A percentile compares a stretch with the other conserved stretches of the same genome.
Evolutionary conservation across 1,140 invertebrate species (phyloP).

Genomic region (Venustaconcha ellipsiformis): DNA sequence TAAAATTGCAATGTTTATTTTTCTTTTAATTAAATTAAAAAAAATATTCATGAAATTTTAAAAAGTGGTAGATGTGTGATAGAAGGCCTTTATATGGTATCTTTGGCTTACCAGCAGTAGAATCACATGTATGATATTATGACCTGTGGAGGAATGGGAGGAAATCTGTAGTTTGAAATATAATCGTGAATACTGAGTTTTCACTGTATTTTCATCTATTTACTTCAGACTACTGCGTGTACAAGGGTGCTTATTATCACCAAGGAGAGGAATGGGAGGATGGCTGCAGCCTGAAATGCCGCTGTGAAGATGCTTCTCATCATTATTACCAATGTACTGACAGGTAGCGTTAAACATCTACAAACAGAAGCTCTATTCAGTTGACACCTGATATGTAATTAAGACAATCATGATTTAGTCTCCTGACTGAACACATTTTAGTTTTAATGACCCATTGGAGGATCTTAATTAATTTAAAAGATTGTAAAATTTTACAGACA

Average conservation of each 20-base stretch:
- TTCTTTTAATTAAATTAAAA: too few relatives aligned
- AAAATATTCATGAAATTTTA: too few relatives aligned
- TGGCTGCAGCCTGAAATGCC: constrained; percentile 39
- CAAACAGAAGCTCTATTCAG: background rate
- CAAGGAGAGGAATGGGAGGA: constrained; percentile 37
- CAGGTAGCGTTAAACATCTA: constrained; percentile 11
- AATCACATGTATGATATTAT: constrained; percentile 8
- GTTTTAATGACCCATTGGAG: too few relatives aligned
- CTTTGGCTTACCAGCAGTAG: too few relatives aligned
- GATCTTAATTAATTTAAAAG: too few relatives aligned
- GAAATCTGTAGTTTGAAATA: constrained; percentile 8
- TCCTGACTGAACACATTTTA: too few relatives aligned
- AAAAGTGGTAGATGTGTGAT: too few relatives aligned
- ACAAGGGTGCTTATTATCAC: constrained; percentile 35
- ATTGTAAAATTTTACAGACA: too few relatives aligned
- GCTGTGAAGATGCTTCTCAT: constrained; percentile 41
- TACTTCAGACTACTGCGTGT: constrained; percentile 37
- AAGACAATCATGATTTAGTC: too few relatives aligned
- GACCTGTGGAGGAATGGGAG: constrained; percentile 18
- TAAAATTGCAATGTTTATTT: too few relatives aligned
- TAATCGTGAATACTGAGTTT: background rate
- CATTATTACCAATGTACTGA: constrained; percentile 32
- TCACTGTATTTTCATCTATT: background rate
- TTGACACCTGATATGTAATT: too few relatives aligned
- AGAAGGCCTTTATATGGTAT: too few relatives aligned